A percentile compares a stretch with the other conserved stretches of the same genome.
These are phyloP conservation scores for Apodemia hepburni DNA, from an alignment of 2,888 invertebrate species.

Conservation along the genomic window DNA sequence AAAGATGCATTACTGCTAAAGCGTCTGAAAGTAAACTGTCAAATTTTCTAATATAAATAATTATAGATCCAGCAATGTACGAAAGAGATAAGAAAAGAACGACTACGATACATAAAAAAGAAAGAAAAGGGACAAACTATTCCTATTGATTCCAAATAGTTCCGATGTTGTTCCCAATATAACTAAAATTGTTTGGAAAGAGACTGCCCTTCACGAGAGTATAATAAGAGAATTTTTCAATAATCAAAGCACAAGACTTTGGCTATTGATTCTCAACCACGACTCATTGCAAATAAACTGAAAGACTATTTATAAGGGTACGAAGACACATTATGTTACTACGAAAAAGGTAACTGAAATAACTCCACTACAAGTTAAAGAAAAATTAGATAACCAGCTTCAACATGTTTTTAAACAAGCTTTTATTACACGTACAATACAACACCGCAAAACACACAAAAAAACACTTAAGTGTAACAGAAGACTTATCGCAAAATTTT, in stretches of 20 bases:
- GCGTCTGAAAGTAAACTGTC: not conserved
- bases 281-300: not conserved
- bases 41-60: not conserved
- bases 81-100: conserved; percentile 11
- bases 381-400: not conserved
- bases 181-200: not conserved
- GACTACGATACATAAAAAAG: conserved; percentile 8
- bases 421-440: conserved; percentile 1
- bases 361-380: not conserved
- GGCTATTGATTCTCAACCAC: too few species aligned
- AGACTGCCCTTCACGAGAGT: not conserved
- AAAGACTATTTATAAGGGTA: not conserved
- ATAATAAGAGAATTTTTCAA: not conserved
- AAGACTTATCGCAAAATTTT: conserved; percentile 2
- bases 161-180: not conserved
- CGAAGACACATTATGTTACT: not conserved
- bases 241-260: too few species aligned
- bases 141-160: conserved; percentile 1
- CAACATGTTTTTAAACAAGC: not conserved
- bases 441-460: not conserved
- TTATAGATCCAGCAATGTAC: conserved; percentile 12
- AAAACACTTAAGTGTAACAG: not conserved
- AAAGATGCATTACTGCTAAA: not conserved
- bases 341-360: not conserved
- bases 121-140: conserved; percentile 15